These are phyloP conservation scores for Cepaea nemoralis DNA, from an alignment of 1,140 invertebrate species.

Conservation along the genomic window DNA sequence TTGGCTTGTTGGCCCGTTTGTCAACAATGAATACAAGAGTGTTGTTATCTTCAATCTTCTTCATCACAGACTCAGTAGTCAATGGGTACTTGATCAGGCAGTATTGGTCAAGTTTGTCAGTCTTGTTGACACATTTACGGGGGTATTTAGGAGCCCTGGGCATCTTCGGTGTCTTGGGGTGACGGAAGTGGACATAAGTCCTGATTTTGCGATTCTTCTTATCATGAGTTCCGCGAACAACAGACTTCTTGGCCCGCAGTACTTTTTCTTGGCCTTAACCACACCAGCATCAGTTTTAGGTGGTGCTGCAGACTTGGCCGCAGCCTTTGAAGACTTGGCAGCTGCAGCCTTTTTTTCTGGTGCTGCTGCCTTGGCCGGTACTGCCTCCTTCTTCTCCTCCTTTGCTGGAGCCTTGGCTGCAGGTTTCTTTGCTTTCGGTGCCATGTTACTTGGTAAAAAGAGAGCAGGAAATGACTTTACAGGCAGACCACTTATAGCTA, in stretches of 20 bases:
- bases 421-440: too few species aligned
- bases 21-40: conserved; percentile 99
- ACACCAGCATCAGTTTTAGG: conserved; percentile 51
- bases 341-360: neutral
- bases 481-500: too few species aligned
- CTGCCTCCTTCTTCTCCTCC: neutral
- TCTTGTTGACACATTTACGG: conserved; percentile 90
- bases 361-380: neutral
- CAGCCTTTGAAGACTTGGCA: conserved; percentile 60
- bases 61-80: conserved; percentile 99
- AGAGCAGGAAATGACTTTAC: too few species aligned
- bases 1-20: conserved; percentile 95
- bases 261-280: conserved; percentile 63
- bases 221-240: conserved; percentile 90
- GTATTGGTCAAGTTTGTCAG: conserved; percentile 95
- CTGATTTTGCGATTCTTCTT: conserved; percentile 90
- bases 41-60: conserved; percentile 99
- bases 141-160: conserved; percentile 94
- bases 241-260: conserved; percentile 72
- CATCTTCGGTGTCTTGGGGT: conserved; percentile 91
- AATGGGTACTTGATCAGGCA: conserved; percentile 98
- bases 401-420: neutral
- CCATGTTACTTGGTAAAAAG: too few species aligned
- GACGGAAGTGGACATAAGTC: conserved; percentile 92
- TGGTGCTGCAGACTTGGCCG: conserved; percentile 62